Base-by-base conservation (phyloP, 2,113 vertebrate genomes). In the Toxostoma redivivum region DNA sequence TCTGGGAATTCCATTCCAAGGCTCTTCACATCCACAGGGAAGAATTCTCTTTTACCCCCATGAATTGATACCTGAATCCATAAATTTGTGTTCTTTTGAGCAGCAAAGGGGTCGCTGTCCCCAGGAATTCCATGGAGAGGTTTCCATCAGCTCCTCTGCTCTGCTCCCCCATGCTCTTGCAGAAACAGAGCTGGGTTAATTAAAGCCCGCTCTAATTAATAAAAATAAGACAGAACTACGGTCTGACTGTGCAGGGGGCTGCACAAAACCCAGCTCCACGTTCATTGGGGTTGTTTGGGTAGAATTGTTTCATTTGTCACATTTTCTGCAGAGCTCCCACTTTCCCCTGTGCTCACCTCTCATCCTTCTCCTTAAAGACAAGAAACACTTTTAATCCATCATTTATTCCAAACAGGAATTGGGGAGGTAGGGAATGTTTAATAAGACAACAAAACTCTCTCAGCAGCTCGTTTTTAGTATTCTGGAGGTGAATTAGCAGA, bases 401-500 rank as follows among this genome's bases (percentile, higher is more conserved):
- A 48, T 72, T 95, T 96, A 77, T 95, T 95, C 85, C 62, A 85
- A 92, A 94, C 88, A 48, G 66, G 70, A 69, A 81, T 14, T 40
- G 74, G 28, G 44, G 64, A 47, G 77, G 73, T 60, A 95, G 89
- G 84, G 57, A 70, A 85, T 94, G 93, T 96, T 97, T 97, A 95
- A 97, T 82, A 96, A 95, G 95, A 97, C 97, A 96, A 97, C 97
- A 97, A 94, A 97, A 96, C 95, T 86, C 96, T 27, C 97, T 97
- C 97, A 90, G 71, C 76, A 81, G 93, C 93, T 96, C 96, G 47
- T 97, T 97, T 94, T 98, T 98, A 97, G 96, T 97, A 98, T 98
- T 98, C 98, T 76, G 67, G 93, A 94, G 96, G 93, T 96, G 97
- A 98, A 98, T 98, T 50, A 98, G 96, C 86, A 13, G 95, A 96